Evolutionary conservation across 2,888 invertebrate genomes (phyloP).

Genomic region (Entomobrya multifasciata): DNA sequence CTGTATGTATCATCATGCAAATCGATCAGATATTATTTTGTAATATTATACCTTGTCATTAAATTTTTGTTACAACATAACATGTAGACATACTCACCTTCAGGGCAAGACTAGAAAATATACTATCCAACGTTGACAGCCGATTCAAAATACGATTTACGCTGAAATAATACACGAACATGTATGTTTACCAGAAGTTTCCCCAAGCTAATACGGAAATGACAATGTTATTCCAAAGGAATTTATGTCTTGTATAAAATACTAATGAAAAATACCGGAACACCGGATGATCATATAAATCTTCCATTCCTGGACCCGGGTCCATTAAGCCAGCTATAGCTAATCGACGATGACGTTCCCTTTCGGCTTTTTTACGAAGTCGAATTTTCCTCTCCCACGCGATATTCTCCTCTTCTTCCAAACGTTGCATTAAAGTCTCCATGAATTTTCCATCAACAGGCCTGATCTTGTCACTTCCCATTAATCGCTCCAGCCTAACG

Average conservation of each 20-base stretch:
- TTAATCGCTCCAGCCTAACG: conserved; percentile 85
- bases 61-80: no score
- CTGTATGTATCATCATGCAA: no score
- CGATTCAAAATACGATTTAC: conserved; percentile 73
- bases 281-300: conserved; percentile 77
- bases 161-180: conserved; percentile 17
- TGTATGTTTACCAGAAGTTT: neutral
- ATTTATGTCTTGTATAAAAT: neutral
- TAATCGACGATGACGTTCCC: conserved; percentile 74
- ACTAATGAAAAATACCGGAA: conserved; percentile 68
- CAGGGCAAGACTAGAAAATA: conserved; percentile 1
- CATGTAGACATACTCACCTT: conserved; percentile 9
- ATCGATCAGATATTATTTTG: neutral
- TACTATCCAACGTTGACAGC: conserved; percentile 37
- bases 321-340: conserved; percentile 77
- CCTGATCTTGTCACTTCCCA: conserved; percentile 87
- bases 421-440: conserved; percentile 85
- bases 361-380: conserved; percentile 84
- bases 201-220: neutral
- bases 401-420: conserved; percentile 85
- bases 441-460: conserved; percentile 87
- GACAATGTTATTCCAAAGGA: neutral
- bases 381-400: conserved; percentile 85
- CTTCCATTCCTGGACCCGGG: conserved; percentile 77
- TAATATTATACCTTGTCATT: no score